Conservation (phyloP, 2,113 vertebrate species). For the Chrysochloris asiatica region DNA sequence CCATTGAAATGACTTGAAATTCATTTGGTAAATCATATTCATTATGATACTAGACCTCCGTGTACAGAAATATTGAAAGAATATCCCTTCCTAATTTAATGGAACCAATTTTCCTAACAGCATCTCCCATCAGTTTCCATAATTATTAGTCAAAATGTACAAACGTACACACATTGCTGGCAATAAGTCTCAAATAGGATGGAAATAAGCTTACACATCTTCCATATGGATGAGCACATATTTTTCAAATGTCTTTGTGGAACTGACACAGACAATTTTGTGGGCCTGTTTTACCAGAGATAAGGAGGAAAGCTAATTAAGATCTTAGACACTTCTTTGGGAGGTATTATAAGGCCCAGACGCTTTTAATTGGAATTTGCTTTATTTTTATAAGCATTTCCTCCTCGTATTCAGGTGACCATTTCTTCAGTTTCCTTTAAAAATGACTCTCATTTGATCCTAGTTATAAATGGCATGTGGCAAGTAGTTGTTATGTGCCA, state of each 20-base stretch:
- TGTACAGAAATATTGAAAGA: constrained; percentile 30
- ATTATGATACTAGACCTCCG: constrained; percentile 33
- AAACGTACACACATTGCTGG: constrained; percentile 40
- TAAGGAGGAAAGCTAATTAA: constrained; percentile 72
- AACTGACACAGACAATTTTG: constrained; percentile 59
- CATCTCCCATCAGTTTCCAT: constrained; percentile 57
- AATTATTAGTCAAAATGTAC: constrained; percentile 68
- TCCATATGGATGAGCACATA: constrained; percentile 46
- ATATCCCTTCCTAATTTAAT: constrained; percentile 63
- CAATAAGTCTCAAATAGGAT: constrained; percentile 52
- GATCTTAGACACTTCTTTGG: constrained; percentile 46
- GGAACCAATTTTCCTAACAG: constrained; percentile 62
- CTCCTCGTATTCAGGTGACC: not conserved
- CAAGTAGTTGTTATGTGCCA: constrained; percentile 27
- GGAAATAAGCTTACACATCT: constrained; percentile 61
- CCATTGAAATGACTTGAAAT: constrained; percentile 62
- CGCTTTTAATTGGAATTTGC: constrained; percentile 66
- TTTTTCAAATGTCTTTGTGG: constrained; percentile 66
- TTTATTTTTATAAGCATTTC: constrained; percentile 12
- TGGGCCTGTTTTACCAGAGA: constrained; percentile 63
- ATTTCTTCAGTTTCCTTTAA: constrained; percentile 51
- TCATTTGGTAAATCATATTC: constrained; percentile 52
- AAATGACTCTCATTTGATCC: constrained; percentile 52
- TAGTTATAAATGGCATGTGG: constrained; percentile 37
- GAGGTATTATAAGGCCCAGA: constrained; percentile 45